phyloP scores from a whole-genome alignment of 2,113 vertebrate species.

The Martes martes region DNA sequence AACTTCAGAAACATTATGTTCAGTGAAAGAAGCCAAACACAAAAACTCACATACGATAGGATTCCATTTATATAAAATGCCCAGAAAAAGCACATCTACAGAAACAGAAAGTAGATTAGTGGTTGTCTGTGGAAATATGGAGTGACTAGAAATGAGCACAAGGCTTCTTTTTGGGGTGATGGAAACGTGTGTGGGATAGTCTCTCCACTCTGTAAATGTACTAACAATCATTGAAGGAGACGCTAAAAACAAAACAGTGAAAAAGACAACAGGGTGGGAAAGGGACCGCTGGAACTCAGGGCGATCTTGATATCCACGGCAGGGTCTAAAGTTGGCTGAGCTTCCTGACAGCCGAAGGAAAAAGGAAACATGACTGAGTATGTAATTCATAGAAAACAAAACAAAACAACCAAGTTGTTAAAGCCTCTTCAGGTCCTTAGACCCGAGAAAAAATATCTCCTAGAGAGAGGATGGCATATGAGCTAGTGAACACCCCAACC shows the following conservation, averaged over 20 bases:
- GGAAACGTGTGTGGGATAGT: background rate
- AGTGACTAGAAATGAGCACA: background rate
- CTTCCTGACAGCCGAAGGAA: background rate
- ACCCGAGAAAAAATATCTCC: background rate
- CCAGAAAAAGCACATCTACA: background rate
- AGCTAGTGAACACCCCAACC: background rate
- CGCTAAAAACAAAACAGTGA: background rate
- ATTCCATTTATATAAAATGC: constrained; percentile 1
- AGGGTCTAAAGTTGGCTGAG: background rate
- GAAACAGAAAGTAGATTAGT: background rate
- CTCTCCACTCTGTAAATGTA: background rate
- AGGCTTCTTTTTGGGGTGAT: background rate
- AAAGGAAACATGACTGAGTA: background rate
- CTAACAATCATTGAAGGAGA: background rate
- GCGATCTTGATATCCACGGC: background rate
- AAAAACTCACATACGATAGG: background rate
- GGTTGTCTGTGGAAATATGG: background rate
- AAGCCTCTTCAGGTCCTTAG: background rate
- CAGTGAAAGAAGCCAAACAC: background rate
- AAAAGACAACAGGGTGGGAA: background rate
- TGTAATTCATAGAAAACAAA: background rate
- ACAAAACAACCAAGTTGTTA: background rate
- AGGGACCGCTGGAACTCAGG: background rate
- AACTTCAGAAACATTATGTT: background rate
- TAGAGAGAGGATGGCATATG: background rate